These are phyloP conservation scores for Urechis unicinctus DNA, from an alignment of 2,888 invertebrate genomes.

Conservation along the genomic window DNA sequence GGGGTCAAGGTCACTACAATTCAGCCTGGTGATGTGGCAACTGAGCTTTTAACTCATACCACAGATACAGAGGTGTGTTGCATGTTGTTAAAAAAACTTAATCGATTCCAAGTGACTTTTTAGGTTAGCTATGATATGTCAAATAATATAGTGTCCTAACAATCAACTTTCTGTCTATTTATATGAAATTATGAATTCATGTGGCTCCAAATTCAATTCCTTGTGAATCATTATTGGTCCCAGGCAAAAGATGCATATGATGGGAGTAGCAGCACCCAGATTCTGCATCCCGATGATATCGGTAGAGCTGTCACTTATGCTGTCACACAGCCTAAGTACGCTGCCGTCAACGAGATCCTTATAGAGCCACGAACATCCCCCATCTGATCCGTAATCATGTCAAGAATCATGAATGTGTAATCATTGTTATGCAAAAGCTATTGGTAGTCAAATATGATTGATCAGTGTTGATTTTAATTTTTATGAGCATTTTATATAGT, in stretches of 20 bases:
- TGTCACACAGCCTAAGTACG: slow-evolving; percentile 44
- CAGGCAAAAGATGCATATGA: slow-evolving; percentile 19
- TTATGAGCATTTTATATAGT: no score
- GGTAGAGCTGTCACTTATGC: slow-evolving; percentile 49
- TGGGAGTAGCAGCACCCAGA: slow-evolving; percentile 32
- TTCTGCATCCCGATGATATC: slow-evolving; percentile 46
- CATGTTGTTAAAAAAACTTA: not conserved
- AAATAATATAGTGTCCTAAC: no score
- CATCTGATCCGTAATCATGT: no score
- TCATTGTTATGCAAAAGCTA: no score
- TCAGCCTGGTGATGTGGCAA: slow-evolving; percentile 51
- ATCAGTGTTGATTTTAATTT: no score
- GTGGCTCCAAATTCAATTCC: no score
- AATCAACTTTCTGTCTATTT: no score
- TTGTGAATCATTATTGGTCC: not conserved
- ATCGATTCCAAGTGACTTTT: not conserved
- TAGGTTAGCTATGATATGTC: no score
- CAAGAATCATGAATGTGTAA: no score
- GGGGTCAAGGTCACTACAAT: slow-evolving; percentile 50
- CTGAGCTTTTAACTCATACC: slow-evolving; percentile 39
- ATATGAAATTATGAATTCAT: no score
- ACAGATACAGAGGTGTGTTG: slow-evolving; percentile 50
- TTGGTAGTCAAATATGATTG: no score
- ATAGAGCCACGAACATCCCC: slow-evolving; percentile 47
- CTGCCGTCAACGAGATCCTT: slow-evolving; percentile 50